A percentile compares a stretch with the other conserved stretches of the same genome.
These are phyloP conservation scores for Biston stratarius DNA, from an alignment of 2,888 invertebrate species.

Conservation along the genomic window DNA sequence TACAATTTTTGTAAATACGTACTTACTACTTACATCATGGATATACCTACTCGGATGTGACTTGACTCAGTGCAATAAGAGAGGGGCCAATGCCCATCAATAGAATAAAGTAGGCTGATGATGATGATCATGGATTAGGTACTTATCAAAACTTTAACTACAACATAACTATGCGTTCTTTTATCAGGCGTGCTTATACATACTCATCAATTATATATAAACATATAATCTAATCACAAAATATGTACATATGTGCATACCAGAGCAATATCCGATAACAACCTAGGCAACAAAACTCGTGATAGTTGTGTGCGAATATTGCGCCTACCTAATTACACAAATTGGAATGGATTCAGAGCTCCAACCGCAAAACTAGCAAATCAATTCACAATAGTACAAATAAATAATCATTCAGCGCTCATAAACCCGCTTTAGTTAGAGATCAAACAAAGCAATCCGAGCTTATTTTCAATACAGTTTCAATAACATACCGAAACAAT, in stretches of 20 bases:
- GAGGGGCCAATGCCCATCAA: too few species aligned
- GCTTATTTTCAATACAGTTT: conserved; percentile 67
- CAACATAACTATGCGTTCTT: too few species aligned
- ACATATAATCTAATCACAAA: background rate
- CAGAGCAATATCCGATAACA: background rate
- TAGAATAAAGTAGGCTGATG: too few species aligned
- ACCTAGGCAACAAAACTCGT: background rate
- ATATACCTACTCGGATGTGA: too few species aligned
- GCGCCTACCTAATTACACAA: conserved; percentile 10
- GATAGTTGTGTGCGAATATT: background rate
- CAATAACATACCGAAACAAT: conserved; percentile 67
- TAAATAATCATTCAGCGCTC: conserved; percentile 31
- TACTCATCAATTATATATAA: background rate
- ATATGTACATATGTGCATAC: background rate
- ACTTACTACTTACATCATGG: too few species aligned
- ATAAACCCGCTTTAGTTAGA: conserved; percentile 52
- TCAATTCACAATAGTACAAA: conserved; percentile 43
- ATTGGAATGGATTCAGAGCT: conserved; percentile 12
- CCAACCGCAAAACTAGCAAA: conserved; percentile 24
- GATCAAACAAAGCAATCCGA: conserved; percentile 62
- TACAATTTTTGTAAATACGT: too few species aligned
- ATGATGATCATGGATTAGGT: too few species aligned
- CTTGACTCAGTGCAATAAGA: too few species aligned
- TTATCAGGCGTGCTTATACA: too few species aligned
- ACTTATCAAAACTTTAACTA: too few species aligned